phyloP scores from a whole-genome alignment of 2,888 invertebrate species.

The Pristionchus exspectatus region DNA sequence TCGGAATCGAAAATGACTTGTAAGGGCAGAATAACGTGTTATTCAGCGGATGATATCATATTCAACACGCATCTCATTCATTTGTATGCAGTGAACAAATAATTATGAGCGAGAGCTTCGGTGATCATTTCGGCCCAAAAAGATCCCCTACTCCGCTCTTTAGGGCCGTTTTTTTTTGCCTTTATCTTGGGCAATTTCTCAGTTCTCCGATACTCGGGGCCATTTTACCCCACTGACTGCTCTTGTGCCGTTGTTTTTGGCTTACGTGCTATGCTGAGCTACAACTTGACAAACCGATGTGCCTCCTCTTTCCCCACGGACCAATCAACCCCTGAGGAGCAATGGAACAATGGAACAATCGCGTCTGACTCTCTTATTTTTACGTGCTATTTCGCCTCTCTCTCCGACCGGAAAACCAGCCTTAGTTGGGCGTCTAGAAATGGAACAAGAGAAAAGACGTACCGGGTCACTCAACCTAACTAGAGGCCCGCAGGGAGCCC shows the following conservation, averaged over 20 bases:
- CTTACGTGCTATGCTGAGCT: background rate
- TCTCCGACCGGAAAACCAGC: background rate
- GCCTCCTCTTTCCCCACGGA: background rate
- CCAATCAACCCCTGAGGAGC: slow-evolving; percentile 1
- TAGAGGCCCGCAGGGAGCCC: background rate
- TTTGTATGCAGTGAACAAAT: too few relatives aligned
- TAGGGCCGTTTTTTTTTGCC: background rate
- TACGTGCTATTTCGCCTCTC: background rate
- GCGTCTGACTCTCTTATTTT: background rate
- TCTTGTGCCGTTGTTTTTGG: background rate
- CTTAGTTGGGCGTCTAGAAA: background rate
- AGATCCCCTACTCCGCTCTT: background rate
- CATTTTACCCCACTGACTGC: background rate
- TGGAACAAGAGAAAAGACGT: background rate
- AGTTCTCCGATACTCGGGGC: background rate
- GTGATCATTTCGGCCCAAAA: too few relatives aligned
- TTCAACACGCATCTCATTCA: too few relatives aligned
- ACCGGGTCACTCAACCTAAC: background rate
- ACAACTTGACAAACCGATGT: slow-evolving; percentile 15
- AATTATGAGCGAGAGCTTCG: too few relatives aligned
- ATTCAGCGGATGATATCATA: too few relatives aligned
- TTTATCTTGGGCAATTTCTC: background rate
- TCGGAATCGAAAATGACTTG: too few relatives aligned
- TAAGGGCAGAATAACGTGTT: too few relatives aligned
- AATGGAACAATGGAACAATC: background rate